Conservation (phyloP, 2,888 invertebrate genomes). For the Amiota mariae region DNA sequence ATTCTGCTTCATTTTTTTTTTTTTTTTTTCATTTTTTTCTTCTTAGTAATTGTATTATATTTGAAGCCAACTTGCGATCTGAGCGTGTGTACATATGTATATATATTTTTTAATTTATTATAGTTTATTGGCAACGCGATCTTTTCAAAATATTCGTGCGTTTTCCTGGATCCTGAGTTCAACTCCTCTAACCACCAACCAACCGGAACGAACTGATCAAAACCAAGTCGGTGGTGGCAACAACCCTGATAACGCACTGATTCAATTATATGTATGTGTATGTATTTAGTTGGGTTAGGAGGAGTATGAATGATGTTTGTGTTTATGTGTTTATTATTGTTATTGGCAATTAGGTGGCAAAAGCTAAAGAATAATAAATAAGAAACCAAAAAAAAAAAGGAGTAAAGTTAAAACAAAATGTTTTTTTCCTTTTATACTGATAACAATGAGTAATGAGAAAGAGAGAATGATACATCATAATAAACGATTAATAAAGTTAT, state of each 20-base stretch:
- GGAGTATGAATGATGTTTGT: no score
- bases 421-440: no score
- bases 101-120: conserved; percentile 1
- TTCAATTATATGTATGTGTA: conserved; percentile 17
- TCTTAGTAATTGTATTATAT: conserved; percentile 9
- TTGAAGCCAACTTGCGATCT: conserved; percentile 3
- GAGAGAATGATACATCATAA: no score
- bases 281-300: not conserved
- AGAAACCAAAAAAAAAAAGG: not conserved
- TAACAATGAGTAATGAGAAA: no score
- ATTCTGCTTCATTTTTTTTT: conserved; percentile 43
- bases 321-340: not conserved
- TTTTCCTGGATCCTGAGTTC: no score
- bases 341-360: conserved; percentile 25
- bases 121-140: not conserved
- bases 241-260: not conserved
- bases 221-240: not conserved
- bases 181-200: no score
- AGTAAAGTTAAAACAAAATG: conserved; percentile 6
- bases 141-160: no score
- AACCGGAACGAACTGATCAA: no score
- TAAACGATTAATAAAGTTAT: not conserved
- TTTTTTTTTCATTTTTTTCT: conserved; percentile 40
- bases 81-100: not conserved
- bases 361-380: not conserved